Percentiles rank a stretch among this genome's conserved stretches.
phyloP scores from a whole-genome alignment of 2,888 invertebrate species.

The Glaucopsyche alexis region DNA sequence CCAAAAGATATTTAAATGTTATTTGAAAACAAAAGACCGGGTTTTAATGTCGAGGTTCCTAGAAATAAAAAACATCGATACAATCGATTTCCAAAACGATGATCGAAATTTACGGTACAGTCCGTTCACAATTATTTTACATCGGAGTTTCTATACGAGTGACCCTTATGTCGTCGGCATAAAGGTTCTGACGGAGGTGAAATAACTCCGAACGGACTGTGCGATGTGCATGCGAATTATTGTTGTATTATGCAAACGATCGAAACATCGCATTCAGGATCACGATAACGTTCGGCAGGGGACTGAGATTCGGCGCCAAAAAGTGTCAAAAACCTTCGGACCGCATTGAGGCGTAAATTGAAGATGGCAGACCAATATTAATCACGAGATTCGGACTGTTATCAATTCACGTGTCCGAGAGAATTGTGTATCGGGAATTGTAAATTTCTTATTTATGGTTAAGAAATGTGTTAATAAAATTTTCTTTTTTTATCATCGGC shows the following conservation, averaged over 20 bases:
- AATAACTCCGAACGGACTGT: not conserved
- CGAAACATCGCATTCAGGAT: conserved; percentile 39
- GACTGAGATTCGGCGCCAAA: conserved; percentile 44
- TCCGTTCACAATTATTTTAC: not conserved
- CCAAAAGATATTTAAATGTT: not conserved
- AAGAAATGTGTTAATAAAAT: conserved; percentile 8
- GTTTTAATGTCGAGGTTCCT: not conserved
- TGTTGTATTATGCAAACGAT: conserved; percentile 42
- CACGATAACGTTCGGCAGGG: conserved; percentile 45
- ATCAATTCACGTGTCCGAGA: conserved; percentile 29
- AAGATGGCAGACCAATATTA: conserved; percentile 36
- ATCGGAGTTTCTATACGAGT: not conserved
- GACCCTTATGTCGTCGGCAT: not conserved
- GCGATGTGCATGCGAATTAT: conserved; percentile 39
- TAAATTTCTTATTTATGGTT: conserved; percentile 5
- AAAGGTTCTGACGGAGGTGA: too few relatives aligned
- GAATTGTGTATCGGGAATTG: conserved; percentile 3
- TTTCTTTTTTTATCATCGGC: not conserved
- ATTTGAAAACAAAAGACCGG: not conserved
- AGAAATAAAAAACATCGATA: conserved; percentile 13
- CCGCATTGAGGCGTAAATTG: conserved; percentile 39
- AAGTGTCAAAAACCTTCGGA: conserved; percentile 44
- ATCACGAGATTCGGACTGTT: conserved; percentile 30
- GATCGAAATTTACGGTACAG: conserved; percentile 24
- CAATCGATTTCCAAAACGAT: conserved; percentile 27